Base-by-base conservation (phyloP, 2,113 vertebrate genomes). In the Scophthalmus maximus region DNA sequence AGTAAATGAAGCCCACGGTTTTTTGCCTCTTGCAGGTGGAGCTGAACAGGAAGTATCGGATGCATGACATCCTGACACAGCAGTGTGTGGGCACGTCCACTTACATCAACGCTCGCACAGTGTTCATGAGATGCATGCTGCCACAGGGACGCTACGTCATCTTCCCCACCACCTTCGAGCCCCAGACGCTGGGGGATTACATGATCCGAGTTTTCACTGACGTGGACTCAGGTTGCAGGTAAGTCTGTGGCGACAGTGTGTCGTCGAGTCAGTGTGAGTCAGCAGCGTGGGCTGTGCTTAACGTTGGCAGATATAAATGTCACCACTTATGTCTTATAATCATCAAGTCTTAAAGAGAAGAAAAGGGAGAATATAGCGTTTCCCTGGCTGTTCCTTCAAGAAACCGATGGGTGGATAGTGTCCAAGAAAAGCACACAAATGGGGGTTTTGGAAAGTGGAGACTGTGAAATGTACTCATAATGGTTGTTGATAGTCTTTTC, bases 131-230 rank as follows among this genome's bases (percentile, higher is more conserved):
- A 63, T 87, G 83, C 34, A 61, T 40, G 58, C 92, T 98, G 30
- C 88, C 86, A 46, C 90, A 87, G 66, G 97, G 97, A 32, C 95
- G 94, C 76, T 99, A 98, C 1, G 0, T 96, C 77, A 92, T 99
- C 68, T 84, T 97, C 30, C 97, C 97, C 11, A 95, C 96, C 56
- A 97, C 96, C 1, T 98, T 95, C 65, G 83, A 51, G 8, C 93
- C 95, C 0, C 85, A 85, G 0, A 83, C 86, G 0, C 73, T 82
- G 69, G 92, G 95, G 0, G 91, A 92, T 0, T 98, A 95, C 63
- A 95, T 97, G 89, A 81, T 98, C 42, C 94, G 96, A 25, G 84
- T 98, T 46, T 98, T 92, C 86, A 96, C 95, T 0, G 95, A 97
- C 11, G 89, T 95, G 73, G 92, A 94, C 5, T 94, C 96, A 0